Conservation (phyloP, 2,797 vertebrate species). For the Arnoldichthys spilopterus region DNA sequence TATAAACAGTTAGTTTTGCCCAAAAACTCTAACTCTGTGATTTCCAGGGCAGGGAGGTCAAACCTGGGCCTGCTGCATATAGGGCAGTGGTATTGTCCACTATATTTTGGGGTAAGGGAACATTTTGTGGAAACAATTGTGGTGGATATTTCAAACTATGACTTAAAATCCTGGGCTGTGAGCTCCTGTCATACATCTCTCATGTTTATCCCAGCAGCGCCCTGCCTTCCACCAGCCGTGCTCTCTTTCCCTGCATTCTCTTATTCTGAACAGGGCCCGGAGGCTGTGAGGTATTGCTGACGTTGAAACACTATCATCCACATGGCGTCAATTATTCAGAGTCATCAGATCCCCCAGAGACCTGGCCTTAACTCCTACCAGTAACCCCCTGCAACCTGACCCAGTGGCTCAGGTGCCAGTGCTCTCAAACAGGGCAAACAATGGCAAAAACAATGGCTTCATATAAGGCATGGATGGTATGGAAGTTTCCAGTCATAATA, state of each 20-base stretch:
- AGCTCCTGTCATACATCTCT: not conserved
- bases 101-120: not conserved
- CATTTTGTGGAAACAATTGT: not conserved
- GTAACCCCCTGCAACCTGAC: slow-evolving; percentile 34
- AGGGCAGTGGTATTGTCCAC: no score
- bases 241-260: not conserved
- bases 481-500: not conserved
- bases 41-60: no score
- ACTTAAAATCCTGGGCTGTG: not conserved
- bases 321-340: slow-evolving; percentile 51
- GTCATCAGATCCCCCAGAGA: slow-evolving; percentile 36
- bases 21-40: no score
- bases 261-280: not conserved
- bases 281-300: slow-evolving; percentile 21
- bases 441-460: not conserved
- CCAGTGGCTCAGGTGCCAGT: not conserved
- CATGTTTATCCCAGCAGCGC: not conserved
- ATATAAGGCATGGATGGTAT: not conserved
- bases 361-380: slow-evolving; percentile 7
- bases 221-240: not conserved
- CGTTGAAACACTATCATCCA: slow-evolving; percentile 35
- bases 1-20: no score
- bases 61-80: no score
- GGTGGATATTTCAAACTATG: no score
- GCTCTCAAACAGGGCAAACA: not conserved